Evolutionary conservation across 2,888 invertebrate genomes (phyloP).

Genomic region (Leptothorax acervorum): DNA sequence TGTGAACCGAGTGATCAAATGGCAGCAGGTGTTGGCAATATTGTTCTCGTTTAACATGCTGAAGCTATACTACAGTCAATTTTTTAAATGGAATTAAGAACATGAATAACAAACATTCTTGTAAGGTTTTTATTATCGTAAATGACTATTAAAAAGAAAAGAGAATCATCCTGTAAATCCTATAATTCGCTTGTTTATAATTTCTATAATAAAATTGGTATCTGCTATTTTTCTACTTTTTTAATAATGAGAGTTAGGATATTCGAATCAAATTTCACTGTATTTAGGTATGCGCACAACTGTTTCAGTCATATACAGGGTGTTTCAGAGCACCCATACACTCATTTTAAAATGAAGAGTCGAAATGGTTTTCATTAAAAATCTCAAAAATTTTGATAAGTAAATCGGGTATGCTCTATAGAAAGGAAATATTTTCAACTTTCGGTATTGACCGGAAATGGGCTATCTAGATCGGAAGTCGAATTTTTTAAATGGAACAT

Average conservation of each 20-base stretch:
- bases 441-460: no score
- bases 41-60: not conserved
- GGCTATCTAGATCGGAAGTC: no score
- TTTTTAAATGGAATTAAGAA: not conserved
- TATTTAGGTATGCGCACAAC: not conserved
- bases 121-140: not conserved
- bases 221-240: not conserved
- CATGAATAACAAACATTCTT: not conserved
- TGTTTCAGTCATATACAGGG: not conserved
- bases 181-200: not conserved
- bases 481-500: no score
- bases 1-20: constrained; percentile 14
- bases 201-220: not conserved
- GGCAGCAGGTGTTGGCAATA: constrained; percentile 25
- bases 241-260: not conserved
- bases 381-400: no score
- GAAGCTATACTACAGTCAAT: not conserved
- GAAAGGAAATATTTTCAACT: no score
- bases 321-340: no score
- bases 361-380: no score
- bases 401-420: no score
- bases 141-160: not conserved
- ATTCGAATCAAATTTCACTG: not conserved
- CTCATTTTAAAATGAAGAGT: no score
- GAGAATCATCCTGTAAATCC: not conserved